Percentiles rank a stretch among this genome's conserved stretches.
phyloP scores from a whole-genome alignment of 2,113 vertebrate species.

The Ctenodactylus gundi region DNA sequence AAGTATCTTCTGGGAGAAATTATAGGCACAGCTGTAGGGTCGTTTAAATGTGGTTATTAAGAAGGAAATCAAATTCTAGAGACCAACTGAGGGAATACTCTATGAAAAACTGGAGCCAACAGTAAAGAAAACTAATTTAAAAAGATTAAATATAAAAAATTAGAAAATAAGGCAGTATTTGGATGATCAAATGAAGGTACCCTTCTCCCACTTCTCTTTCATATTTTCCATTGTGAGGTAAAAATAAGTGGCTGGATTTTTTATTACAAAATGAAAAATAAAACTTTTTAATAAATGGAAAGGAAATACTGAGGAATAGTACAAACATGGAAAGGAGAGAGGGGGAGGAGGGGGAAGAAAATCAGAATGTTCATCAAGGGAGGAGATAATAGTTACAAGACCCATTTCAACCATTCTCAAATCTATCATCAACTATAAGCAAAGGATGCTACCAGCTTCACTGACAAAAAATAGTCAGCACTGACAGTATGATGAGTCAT shows the following conservation, averaged over 20 bases:
- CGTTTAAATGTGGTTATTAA: not conserved
- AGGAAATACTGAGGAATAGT: not conserved
- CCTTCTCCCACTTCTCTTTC: not conserved
- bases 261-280: not conserved
- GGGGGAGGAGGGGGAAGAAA: not conserved
- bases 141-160: not conserved
- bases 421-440: not conserved
- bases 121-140: constrained; percentile 5
- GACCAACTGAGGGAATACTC: not conserved
- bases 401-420: not conserved
- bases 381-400: not conserved
- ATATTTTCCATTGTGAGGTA: not conserved
- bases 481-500: not conserved
- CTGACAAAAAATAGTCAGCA: not conserved
- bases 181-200: not conserved
- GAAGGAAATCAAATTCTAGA: not conserved
- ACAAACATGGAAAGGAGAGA: not conserved
- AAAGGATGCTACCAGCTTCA: not conserved
- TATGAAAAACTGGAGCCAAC: not conserved
- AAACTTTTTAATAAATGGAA: not conserved
- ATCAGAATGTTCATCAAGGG: not conserved
- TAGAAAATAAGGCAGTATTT: not conserved
- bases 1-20: not conserved
- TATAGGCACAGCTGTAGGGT: not conserved
- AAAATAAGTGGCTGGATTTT: not conserved